Conservation (phyloP, 2,888 invertebrate species). For the Panzeria rudis region DNA sequence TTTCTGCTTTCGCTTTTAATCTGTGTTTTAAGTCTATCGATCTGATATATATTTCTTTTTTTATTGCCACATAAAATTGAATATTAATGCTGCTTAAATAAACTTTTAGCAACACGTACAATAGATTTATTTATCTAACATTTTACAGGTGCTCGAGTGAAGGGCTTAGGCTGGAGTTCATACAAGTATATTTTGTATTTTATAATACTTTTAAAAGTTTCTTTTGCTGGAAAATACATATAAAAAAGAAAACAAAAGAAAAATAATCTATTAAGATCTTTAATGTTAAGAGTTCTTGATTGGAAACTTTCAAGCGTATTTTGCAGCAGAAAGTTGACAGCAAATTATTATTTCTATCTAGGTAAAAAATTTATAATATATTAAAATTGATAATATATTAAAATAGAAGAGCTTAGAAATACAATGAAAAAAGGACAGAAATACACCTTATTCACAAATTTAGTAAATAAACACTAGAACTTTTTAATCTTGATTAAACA, state of each 20-base stretch:
- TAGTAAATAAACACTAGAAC: too few relatives aligned
- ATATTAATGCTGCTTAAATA: slow-evolving; percentile 30
- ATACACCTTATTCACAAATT: too few relatives aligned
- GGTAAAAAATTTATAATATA: too few relatives aligned
- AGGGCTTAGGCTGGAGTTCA: slow-evolving; percentile 1
- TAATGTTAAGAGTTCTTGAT: slow-evolving; percentile 29
- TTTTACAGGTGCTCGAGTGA: background rate
- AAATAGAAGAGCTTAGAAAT: too few relatives aligned
- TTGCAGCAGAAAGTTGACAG: slow-evolving; percentile 30
- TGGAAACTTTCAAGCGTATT: slow-evolving; percentile 49
- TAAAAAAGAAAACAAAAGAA: slow-evolving; percentile 2
- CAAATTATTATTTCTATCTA: too few relatives aligned
- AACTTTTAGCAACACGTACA: slow-evolving; percentile 21
- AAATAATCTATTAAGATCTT: slow-evolving; percentile 35
- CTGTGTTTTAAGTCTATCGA: background rate
- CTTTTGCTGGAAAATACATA: background rate
- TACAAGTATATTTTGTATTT: slow-evolving; percentile 1
- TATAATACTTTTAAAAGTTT: slow-evolving; percentile 34
- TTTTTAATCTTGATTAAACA: slow-evolving; percentile 14
- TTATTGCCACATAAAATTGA: slow-evolving; percentile 26
- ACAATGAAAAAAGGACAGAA: too few relatives aligned
- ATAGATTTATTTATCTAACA: slow-evolving; percentile 3
- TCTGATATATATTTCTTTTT: background rate
- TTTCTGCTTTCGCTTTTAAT: background rate
- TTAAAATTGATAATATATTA: slow-evolving; percentile 44